Base-by-base conservation (phyloP, 2,797 vertebrate species). In the Okamejei kenojei region DNA sequence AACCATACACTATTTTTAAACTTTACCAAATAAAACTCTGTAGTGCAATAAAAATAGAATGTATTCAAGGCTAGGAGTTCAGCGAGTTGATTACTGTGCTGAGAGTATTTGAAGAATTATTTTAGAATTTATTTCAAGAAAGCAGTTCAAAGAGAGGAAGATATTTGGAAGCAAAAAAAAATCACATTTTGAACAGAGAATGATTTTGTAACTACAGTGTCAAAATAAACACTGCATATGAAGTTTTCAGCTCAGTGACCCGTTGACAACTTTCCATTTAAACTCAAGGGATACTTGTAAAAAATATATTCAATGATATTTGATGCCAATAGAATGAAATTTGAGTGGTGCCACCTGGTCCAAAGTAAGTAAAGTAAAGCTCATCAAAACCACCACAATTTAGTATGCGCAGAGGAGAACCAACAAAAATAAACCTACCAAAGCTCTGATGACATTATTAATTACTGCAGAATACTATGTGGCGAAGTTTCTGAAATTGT, bases 1-100 rank as follows among this genome's bases (percentile, higher is more conserved):
- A 97, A 99, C 95, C 97, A 99, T 94, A 99, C 17, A 96, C 95
- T 95, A 93, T 95, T 11, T 94, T 96, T 93, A 93, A 35, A 93
- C 38, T 74, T 88, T 68, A 88, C 17, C 7, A 35, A 88, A 68
- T 21, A 88, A 35, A 88, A 88, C 84, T 68, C 63, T 68, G 84
- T 63, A 68, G 63, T 63, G 65, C 63, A 88, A 88, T 65, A 88
- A 88, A 88, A 88, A 65, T 82, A 88, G n/a, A 32, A 88, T 88
- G 84, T 65, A 88, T 68, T 88, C 61, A 88, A 32, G 63, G n/a
- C n/a, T 68, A 88, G 7, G n/a, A 35, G 65, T 68, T 86, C n/a
- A 86, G 13, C 13, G 29, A 32, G n/a, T 8, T 68, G 61, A 88
- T 68, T 88, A 26, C 63, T 68, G 63, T 8, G 17, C 17, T 21